Evolutionary conservation across 2,797 vertebrate genomes (phyloP), one percentile per base, ranked within the genome.

Genomic region (Cygnus olor): DNA sequence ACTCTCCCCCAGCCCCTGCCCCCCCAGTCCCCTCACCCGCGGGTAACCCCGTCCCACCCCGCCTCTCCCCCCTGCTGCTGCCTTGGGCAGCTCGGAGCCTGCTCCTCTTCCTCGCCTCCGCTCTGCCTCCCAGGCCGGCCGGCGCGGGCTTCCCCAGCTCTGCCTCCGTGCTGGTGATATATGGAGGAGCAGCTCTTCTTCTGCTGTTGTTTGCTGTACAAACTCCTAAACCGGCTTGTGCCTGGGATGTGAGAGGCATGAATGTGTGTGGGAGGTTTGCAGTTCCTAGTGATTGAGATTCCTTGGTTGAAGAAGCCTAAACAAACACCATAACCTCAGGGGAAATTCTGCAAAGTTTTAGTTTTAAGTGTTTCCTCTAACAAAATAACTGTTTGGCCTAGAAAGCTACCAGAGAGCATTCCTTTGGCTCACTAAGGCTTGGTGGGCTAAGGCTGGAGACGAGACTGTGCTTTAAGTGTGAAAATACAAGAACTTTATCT

Each of bases 291-390:
- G 93, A 93, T n/a, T 82, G 93, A 91, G 93, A 81, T 91, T 87
- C 93, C 86, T 94, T 34, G 65, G 60, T 65, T 54, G 77, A 93
- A 96, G 93, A 70, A 96, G 90, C 90, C 94, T 93, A 95, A 95
- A 95, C 94, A 96, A 96, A 94, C 90, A 91, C 70, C 38, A 14
- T 27, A 85, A 86, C 95, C 96, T 86, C 92, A 15, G 78, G 89
- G 92, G 94, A 85, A 95, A 88, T 54, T 92, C 92, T 96, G 91
- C 70, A 85, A 45, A 58, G 24, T 81, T 93, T 90, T 64, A 86
- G 77, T 91, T 95, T 88, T 68, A 93, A 96, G 82, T 94, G 92
- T 90, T 96, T 93, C 92, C 89, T 88, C 94, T 90, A 73, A 85
- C 76, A 94, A 91, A 92, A 79, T 38, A 93, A 86, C 74, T 70